Percentiles rank a stretch among this genome's conserved stretches.
These are phyloP conservation scores for Arctocebus calabarensis DNA, from an alignment of 2,797 vertebrate genomes.

Conservation along the genomic window DNA sequence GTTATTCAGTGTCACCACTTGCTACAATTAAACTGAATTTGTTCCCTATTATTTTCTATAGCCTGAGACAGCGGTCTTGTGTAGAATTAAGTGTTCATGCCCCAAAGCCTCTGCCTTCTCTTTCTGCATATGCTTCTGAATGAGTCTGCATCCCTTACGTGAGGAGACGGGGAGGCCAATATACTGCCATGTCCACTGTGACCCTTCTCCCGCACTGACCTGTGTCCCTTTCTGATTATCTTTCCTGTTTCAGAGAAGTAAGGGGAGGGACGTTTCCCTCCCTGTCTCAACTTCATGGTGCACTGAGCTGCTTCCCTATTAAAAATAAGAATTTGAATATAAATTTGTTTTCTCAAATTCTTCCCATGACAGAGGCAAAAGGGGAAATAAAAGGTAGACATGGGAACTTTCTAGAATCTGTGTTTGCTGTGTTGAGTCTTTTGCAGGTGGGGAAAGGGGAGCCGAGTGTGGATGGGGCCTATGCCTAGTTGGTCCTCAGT, in stretches of 20 bases:
- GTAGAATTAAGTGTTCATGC: accelerated
- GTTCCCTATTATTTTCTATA: background rate
- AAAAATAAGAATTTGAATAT: background rate
- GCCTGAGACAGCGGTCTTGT: background rate
- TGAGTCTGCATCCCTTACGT: background rate
- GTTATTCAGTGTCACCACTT: background rate
- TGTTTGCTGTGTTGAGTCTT: background rate
- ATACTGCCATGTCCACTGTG: too few species aligned
- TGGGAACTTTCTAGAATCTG: background rate
- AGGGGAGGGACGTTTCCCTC: background rate
- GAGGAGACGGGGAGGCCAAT: background rate
- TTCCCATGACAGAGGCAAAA: background rate
- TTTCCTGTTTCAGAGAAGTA: background rate
- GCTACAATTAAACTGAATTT: background rate
- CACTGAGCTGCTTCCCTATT: background rate
- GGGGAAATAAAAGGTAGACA: background rate
- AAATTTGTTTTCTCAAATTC: background rate
- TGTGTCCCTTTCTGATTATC: background rate
- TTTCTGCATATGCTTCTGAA: background rate
- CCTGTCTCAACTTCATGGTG: background rate
- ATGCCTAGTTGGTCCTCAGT: background rate
- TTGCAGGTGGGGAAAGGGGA: too few species aligned
- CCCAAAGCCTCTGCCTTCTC: too few species aligned
- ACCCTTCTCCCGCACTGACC: background rate
- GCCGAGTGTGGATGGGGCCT: too few species aligned